phyloP scores from a whole-genome alignment of 2,113 vertebrate species.

The Heterotilapia buettikoferi region DNA sequence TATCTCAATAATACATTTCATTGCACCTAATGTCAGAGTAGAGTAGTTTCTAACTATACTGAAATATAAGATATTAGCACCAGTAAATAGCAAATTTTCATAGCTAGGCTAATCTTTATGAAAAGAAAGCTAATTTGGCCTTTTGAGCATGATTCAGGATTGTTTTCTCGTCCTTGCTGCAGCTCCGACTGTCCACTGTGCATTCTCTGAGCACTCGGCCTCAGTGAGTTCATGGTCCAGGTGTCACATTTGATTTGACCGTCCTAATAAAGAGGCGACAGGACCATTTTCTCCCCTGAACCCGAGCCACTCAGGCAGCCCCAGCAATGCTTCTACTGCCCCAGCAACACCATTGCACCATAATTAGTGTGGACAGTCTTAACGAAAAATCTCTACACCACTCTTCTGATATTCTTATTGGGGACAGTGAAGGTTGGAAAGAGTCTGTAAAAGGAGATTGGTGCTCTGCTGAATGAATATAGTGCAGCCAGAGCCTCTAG shows the following conservation, averaged over 20 bases:
- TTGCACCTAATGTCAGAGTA: background rate
- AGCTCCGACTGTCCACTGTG: background rate
- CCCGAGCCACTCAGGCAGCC: background rate
- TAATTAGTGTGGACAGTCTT: conserved; percentile 47
- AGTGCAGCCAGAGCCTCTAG: background rate
- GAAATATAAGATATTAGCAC: background rate
- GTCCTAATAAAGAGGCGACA: conserved; percentile 54
- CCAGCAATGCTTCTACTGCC: background rate
- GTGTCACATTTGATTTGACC: conserved; percentile 64
- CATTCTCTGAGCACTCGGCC: background rate
- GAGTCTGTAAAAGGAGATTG: background rate
- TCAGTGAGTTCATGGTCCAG: conserved; percentile 5
- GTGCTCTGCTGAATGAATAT: background rate
- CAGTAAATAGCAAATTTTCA: background rate
- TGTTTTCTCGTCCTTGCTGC: background rate
- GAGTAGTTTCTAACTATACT: background rate
- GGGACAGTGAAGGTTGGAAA: conserved; percentile 3
- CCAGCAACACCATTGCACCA: background rate
- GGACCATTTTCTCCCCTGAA: conserved; percentile 53
- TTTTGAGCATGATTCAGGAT: background rate
- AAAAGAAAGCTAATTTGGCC: background rate
- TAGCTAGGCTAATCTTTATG: background rate
- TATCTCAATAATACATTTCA: background rate
- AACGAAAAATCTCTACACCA: conserved; percentile 42
- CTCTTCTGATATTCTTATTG: conserved; percentile 22